Evolutionary conservation across 2,888 invertebrate genomes (phyloP).

Genomic region (Dasypolia templi): DNA sequence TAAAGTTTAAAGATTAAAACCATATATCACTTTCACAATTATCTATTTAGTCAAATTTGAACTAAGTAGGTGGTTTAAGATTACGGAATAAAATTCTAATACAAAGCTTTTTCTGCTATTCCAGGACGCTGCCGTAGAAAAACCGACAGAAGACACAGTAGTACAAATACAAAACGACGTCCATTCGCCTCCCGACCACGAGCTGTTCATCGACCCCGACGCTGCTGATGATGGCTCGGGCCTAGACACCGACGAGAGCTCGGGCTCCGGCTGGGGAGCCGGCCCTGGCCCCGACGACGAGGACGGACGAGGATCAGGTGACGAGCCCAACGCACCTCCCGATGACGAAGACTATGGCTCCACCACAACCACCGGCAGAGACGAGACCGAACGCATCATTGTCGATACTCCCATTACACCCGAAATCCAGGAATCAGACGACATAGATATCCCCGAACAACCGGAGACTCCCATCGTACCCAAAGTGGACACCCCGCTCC

Average conservation of each 20-base stretch:
- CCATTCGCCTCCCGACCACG: slow-evolving; percentile 88
- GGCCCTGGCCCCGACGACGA: slow-evolving; percentile 95
- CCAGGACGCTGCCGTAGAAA: slow-evolving; percentile 82
- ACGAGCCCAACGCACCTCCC: slow-evolving; percentile 76
- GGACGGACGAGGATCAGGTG: slow-evolving; percentile 89
- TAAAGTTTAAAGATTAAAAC: neutral
- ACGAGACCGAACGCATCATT: slow-evolving; percentile 59
- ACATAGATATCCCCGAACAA: slow-evolving; percentile 58
- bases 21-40: neutral
- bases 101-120: slow-evolving; percentile 67
- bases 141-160: slow-evolving; percentile 79
- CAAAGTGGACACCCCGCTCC: slow-evolving; percentile 74
- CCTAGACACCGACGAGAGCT: slow-evolving; percentile 95
- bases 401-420: slow-evolving; percentile 53
- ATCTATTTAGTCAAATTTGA: neutral
- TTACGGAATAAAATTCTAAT: slow-evolving; percentile 9
- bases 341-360: slow-evolving; percentile 87
- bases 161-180: slow-evolving; percentile 83
- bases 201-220: slow-evolving; percentile 92
- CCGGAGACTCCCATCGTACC: slow-evolving; percentile 65
- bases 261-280: slow-evolving; percentile 95
- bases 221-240: slow-evolving; percentile 92
- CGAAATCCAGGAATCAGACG: slow-evolving; percentile 54
- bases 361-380: slow-evolving; percentile 67
- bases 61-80: neutral